Percentiles rank a stretch among this genome's conserved stretches.
phyloP scores from a whole-genome alignment of 2,888 invertebrate genomes.

The Malachius bipustulatus region DNA sequence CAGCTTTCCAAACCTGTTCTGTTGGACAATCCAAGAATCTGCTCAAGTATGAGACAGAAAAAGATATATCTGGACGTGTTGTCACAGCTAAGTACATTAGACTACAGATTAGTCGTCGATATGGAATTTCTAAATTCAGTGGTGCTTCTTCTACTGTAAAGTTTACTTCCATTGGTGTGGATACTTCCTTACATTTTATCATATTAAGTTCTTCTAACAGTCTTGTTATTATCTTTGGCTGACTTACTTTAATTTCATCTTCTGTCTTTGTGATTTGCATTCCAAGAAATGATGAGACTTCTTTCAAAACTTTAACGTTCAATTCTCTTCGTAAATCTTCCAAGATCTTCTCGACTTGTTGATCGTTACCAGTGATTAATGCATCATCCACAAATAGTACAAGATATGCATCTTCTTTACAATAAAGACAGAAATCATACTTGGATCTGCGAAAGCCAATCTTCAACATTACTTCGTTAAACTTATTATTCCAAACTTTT shows the following conservation, averaged over 20 bases:
- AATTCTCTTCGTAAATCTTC: conserved; percentile 2
- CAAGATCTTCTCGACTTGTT: not conserved
- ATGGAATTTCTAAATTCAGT: conserved; percentile 8
- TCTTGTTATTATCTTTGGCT: conserved; percentile 12
- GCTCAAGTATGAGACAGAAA: conserved; percentile 16
- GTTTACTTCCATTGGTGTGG: conserved; percentile 16
- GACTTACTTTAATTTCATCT: conserved; percentile 13
- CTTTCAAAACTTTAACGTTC: conserved; percentile 10
- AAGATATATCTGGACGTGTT: conserved; percentile 16
- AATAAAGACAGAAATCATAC: conserved; percentile 15
- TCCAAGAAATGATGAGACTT: conserved; percentile 15
- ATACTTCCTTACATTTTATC: conserved; percentile 10
- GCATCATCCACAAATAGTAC: conserved; percentile 13
- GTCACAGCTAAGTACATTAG: conserved; percentile 14
- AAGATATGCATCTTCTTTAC: conserved; percentile 9
- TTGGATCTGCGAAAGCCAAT: conserved; percentile 27
- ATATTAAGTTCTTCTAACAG: conserved; percentile 12
- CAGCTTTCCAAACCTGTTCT: conserved; percentile 12
- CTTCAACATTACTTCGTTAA: conserved; percentile 5
- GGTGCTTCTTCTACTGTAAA: conserved; percentile 9
- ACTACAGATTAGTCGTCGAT: conserved; percentile 10
- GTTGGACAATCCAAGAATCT: conserved; percentile 16
- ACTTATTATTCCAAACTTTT: conserved; percentile 9
- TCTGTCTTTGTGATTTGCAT: conserved; percentile 13
- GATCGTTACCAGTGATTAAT: conserved; percentile 9